phyloP scores from a whole-genome alignment of 2,797 vertebrate species.

The Schizothorax lantsangensis region DNA sequence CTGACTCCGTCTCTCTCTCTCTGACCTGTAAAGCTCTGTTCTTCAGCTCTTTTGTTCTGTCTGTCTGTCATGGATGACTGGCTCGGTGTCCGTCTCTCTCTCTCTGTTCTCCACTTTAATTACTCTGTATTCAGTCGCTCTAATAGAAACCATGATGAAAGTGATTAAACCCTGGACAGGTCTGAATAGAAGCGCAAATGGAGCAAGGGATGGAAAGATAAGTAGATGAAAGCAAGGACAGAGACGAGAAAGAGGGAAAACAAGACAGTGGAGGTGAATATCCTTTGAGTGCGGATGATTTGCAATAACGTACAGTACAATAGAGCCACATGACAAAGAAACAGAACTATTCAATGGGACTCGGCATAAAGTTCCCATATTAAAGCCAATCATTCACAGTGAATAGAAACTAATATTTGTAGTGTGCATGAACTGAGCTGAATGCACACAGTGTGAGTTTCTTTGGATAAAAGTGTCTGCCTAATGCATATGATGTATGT shows the following conservation, averaged over 20 bases:
- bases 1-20: background rate
- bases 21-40: conserved; percentile 22
- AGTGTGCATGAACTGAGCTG: background rate
- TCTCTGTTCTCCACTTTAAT: conserved; percentile 79
- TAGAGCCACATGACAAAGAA: background rate
- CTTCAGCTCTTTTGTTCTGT: conserved; percentile 25
- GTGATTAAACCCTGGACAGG: conserved; percentile 77
- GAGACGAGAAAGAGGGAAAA: conserved; percentile 6
- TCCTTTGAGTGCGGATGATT: conserved; percentile 8
- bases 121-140: conserved; percentile 82
- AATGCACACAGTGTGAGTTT: conserved; percentile 54
- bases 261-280: conserved; percentile 27
- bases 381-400: background rate
- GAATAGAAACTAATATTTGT: background rate
- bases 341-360: background rate
- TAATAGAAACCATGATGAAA: conserved; percentile 84
- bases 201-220: conserved; percentile 55
- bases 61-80: conserved; percentile 41
- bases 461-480: conserved; percentile 63
- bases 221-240: conserved; percentile 44
- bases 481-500: conserved; percentile 34
- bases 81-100: conserved; percentile 64
- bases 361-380: background rate
- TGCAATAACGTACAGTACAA: conserved; percentile 13
- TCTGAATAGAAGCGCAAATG: conserved; percentile 59